Evolutionary conservation across 2,113 vertebrate species (phyloP), one percentile per base, ranked within the genome.

Genomic region (Prinia subflava): DNA sequence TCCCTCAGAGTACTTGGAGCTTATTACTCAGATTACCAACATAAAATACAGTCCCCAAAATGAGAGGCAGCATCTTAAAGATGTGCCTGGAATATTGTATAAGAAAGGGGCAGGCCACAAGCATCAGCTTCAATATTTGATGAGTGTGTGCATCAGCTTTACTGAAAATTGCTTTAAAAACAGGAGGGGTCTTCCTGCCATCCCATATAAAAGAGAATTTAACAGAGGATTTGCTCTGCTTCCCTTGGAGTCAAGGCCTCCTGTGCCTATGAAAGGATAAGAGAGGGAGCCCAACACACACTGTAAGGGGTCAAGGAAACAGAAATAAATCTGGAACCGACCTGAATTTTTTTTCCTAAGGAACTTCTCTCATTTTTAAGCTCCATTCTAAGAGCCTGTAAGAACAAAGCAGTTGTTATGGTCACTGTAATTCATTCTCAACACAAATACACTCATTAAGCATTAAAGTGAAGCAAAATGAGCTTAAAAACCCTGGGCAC

Each of bases 311-410:
- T 28, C 4, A 15, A 81, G 53, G 22, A 57, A 35, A 76, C 25
- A 80, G 39, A 44, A 83, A 63, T 17, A 69, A 44, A 53, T n/a
- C 33, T 57, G 75, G 74, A 70, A 83, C 89, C 84, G 89, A 99
- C 99, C 98, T 98, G 98, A 37, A 98, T 97, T 65, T 96, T 98
- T 56, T 97, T 98, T 75, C 98, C 98, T 62, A 97, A 96, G 79
- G 77, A 95, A 41, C 78, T 97, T 94, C 94, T 98, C 91, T 98
- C 98, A 80, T 93, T 94, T 63, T 96, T 96, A 42, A 97, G 57
- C 67, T 98, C 97, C 19, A 67, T 89, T 77, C 67, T 95, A 79
- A 95, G 39, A 62, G 80, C 92, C 98, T 98, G 4, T 8, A 78
- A 92, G 47, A 89, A 96, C 9, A 69, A 41, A 94, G 82, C 16